These are phyloP conservation scores for Aplodontia rufa DNA, from an alignment of 2,113 vertebrate species.

Conservation along the genomic window DNA sequence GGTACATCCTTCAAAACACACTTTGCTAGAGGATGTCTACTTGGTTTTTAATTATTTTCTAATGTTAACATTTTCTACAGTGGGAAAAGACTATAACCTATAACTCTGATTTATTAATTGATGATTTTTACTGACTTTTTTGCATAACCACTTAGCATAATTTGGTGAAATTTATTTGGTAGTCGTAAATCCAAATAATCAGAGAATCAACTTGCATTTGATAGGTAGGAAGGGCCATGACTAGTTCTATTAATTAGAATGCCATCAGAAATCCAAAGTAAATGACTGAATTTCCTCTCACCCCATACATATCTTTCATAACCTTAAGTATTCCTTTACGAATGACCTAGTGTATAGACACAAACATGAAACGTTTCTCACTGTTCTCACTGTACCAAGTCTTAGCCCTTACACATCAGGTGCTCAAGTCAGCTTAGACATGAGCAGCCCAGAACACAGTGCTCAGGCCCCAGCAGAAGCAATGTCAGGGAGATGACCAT, in stretches of 20 bases:
- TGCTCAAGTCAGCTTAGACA: not conserved
- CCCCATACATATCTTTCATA: not conserved
- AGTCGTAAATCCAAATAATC: not conserved
- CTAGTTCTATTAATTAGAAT: not conserved
- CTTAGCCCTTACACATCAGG: not conserved
- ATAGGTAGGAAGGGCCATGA: not conserved
- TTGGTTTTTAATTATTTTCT: not conserved
- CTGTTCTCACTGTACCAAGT: not conserved
- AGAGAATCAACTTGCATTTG: not conserved
- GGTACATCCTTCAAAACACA: not conserved
- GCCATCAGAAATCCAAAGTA: not conserved
- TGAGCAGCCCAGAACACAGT: not conserved
- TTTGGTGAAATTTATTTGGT: not conserved
- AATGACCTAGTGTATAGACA: not conserved
- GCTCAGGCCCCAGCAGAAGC: not conserved
- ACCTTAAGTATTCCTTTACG: not conserved
- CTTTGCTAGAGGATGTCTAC: not conserved
- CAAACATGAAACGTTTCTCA: not conserved
- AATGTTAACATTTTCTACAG: not conserved
- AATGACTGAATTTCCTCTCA: not conserved
- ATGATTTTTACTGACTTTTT: not conserved
- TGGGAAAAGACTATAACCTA: not conserved
- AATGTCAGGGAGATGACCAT: not conserved
- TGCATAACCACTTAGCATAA: not conserved
- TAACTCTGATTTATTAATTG: not conserved